These are phyloP conservation scores for Mimas tiliae DNA, from an alignment of 2,888 invertebrate genomes.

Conservation along the genomic window DNA sequence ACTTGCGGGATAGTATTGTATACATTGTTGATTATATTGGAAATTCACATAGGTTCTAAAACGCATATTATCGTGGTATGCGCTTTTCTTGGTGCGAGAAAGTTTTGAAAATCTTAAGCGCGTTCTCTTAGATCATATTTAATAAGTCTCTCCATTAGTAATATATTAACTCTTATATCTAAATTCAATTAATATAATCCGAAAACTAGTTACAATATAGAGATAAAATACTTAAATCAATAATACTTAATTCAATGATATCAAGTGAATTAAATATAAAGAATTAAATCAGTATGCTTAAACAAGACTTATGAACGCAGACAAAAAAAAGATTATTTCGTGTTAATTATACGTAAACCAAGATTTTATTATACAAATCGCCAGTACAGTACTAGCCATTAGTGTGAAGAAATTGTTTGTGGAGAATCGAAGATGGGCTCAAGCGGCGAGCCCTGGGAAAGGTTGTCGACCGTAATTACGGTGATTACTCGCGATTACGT, in stretches of 20 bases:
- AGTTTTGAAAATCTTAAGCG: no score
- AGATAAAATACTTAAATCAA: no score
- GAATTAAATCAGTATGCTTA: neutral
- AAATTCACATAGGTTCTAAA: no score
- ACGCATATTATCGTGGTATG: no score
- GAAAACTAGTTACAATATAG: no score
- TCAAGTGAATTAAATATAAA: no score
- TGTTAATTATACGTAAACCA: neutral
- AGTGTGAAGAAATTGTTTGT: slow-evolving; percentile 13
- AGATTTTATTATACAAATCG: neutral
- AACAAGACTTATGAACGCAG: neutral
- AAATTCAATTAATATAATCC: no score
- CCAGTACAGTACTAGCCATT: neutral
- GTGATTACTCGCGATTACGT: slow-evolving; percentile 17
- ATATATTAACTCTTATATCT: no score
- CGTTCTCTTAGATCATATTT: neutral
- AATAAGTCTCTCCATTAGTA: neutral
- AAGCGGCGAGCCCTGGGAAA: slow-evolving; percentile 3
- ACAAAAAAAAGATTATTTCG: neutral
- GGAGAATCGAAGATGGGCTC: slow-evolving; percentile 11
- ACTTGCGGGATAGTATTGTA: no score
- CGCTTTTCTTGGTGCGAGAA: no score
- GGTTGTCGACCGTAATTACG: slow-evolving; percentile 14
- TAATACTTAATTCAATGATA: no score
- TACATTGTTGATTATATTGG: no score